Evolutionary conservation across 2,113 vertebrate species (phyloP).

Genomic region (Pelecanoides urinatrix): DNA sequence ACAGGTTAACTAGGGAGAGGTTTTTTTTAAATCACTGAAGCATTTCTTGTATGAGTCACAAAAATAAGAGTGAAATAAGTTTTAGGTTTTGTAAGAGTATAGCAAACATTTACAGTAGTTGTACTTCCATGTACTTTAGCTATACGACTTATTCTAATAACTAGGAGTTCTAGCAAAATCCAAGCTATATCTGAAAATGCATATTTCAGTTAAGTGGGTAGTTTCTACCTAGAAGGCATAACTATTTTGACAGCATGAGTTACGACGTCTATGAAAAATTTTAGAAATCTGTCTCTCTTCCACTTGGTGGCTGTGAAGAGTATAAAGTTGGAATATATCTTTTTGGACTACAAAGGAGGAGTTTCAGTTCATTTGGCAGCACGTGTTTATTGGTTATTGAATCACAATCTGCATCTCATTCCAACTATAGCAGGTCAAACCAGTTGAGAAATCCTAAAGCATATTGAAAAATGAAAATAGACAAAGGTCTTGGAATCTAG

Average conservation of each 20-base stretch:
- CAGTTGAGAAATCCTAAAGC: neutral
- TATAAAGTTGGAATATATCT: neutral
- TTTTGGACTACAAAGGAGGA: neutral
- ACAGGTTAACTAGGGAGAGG: neutral
- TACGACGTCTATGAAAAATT: neutral
- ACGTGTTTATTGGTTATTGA: neutral
- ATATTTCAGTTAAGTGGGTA: neutral
- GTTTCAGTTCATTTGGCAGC: neutral
- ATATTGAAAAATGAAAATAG: neutral
- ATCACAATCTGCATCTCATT: neutral
- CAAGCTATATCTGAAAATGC: neutral
- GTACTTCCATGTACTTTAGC: neutral
- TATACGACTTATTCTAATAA: neutral
- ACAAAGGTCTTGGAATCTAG: neutral
- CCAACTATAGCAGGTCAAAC: neutral
- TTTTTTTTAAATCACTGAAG: conserved; percentile 5
- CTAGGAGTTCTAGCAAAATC: neutral
- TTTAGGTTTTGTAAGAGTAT: neutral
- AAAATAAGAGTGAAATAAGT: neutral
- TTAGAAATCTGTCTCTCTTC: neutral
- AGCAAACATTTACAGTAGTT: neutral
- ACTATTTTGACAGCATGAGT: neutral
- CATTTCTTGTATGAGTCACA: neutral
- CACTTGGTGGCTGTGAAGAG: neutral
- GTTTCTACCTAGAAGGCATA: neutral